Evolutionary conservation across 2,113 vertebrate species (phyloP).

Genomic region (Callithrix jacchus): DNA sequence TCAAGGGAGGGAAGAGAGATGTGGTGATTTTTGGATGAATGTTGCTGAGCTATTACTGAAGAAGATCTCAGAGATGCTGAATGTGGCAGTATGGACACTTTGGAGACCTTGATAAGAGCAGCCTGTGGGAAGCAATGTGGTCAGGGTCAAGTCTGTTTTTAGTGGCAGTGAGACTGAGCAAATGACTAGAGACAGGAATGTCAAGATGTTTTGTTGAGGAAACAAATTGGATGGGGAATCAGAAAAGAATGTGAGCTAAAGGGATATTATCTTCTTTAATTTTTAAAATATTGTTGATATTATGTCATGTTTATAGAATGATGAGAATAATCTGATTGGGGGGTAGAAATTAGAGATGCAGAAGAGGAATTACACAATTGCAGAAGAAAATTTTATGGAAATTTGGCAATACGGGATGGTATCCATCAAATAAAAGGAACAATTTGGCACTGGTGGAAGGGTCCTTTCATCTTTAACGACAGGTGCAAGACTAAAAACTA

Average conservation of each 20-base stretch:
- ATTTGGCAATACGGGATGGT: not conserved
- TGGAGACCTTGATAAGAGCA: not conserved
- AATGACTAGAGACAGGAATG: not conserved
- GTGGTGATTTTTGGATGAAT: not conserved
- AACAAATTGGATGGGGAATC: not conserved
- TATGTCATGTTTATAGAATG: not conserved
- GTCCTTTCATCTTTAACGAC: not conserved
- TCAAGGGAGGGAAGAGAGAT: too few relatives aligned
- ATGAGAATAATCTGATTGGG: not conserved
- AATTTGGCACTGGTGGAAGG: not conserved
- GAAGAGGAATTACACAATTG: not conserved
- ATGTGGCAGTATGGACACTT: not conserved
- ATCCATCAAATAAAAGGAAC: not conserved
- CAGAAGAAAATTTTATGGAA: not conserved
- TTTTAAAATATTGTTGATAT: not conserved
- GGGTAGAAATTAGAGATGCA: not conserved
- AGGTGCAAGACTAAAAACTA: not conserved
- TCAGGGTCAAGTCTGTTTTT: not conserved
- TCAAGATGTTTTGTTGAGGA: not conserved
- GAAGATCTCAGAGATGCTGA: not conserved
- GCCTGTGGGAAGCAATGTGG: fast-evolving
- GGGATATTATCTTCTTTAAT: not conserved
- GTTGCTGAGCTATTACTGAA: not conserved
- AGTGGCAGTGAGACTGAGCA: not conserved
- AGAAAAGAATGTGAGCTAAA: not conserved